phyloP scores from a whole-genome alignment of 2,113 vertebrate genomes.

The Coturnix japonica region DNA sequence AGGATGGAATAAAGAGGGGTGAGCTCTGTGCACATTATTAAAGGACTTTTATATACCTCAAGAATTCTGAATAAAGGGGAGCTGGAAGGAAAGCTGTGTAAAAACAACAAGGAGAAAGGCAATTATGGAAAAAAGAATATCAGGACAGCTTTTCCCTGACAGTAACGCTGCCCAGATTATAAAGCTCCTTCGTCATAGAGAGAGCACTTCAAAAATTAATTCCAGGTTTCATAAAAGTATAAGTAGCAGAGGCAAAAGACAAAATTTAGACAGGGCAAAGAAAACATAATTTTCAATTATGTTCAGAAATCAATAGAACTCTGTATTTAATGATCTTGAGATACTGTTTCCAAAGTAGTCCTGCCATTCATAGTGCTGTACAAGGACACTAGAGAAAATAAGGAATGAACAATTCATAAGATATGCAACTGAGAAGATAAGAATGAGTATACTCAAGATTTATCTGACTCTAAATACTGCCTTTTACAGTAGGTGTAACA shows the following conservation, averaged over 20 bases:
- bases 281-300: background rate
- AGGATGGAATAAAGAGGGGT: background rate
- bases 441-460: background rate
- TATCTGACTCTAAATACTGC: background rate
- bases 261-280: background rate
- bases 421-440: background rate
- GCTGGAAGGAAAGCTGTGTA: background rate
- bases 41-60: background rate
- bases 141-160: background rate
- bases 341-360: background rate
- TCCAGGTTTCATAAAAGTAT: background rate
- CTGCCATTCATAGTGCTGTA: background rate
- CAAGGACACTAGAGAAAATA: background rate
- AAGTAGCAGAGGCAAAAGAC: background rate
- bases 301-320: background rate
- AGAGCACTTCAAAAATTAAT: slow-evolving; percentile 10
- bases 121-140: slow-evolving; percentile 36
- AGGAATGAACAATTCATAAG: background rate
- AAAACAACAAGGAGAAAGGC: background rate
- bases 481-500: background rate
- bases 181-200: slow-evolving; percentile 12
- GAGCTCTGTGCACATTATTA: rapidly evolving
- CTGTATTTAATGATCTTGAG: background rate
- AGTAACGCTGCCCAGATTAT: background rate
- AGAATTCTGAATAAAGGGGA: background rate